Evolutionary conservation across 2,113 vertebrate species (phyloP).

Genomic region (Caranx melampygus): DNA sequence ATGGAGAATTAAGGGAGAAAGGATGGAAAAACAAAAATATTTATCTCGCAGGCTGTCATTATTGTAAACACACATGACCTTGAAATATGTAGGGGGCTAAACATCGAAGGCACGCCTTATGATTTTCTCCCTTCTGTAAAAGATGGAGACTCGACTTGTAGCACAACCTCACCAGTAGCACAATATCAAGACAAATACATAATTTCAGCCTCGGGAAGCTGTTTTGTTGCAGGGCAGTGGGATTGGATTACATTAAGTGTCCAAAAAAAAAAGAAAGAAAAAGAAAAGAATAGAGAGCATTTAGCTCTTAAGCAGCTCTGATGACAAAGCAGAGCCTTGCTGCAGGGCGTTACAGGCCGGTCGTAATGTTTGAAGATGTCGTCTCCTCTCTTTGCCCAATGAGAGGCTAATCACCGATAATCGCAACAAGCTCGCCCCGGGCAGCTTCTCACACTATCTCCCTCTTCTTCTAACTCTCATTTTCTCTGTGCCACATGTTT

Average conservation of each 20-base stretch:
- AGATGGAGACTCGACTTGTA: no score
- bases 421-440: conserved; percentile 54
- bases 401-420: conserved; percentile 71
- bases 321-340: conserved; percentile 64
- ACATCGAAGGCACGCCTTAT: no score
- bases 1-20: conserved; percentile 28
- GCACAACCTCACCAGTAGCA: not conserved
- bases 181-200: not conserved
- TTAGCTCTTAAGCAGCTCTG: conserved; percentile 31
- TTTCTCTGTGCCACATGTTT: conserved; percentile 30
- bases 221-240: conserved; percentile 1
- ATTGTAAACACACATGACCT: not conserved
- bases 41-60: conserved; percentile 17
- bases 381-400: conserved; percentile 50
- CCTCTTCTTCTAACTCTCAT: conserved; percentile 11
- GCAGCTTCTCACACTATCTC: conserved; percentile 4
- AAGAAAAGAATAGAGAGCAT: conserved; percentile 9
- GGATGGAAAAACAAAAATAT: conserved; percentile 16
- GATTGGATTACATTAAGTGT: conserved; percentile 25
- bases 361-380: conserved; percentile 43
- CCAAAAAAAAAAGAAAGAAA: conserved; percentile 18
- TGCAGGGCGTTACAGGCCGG: conserved; percentile 35
- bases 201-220: not conserved
- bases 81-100: not conserved
- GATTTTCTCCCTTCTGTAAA: not conserved